Evolutionary conservation across 2,888 invertebrate genomes (phyloP).

Genomic region (Apamea monoglypha): DNA sequence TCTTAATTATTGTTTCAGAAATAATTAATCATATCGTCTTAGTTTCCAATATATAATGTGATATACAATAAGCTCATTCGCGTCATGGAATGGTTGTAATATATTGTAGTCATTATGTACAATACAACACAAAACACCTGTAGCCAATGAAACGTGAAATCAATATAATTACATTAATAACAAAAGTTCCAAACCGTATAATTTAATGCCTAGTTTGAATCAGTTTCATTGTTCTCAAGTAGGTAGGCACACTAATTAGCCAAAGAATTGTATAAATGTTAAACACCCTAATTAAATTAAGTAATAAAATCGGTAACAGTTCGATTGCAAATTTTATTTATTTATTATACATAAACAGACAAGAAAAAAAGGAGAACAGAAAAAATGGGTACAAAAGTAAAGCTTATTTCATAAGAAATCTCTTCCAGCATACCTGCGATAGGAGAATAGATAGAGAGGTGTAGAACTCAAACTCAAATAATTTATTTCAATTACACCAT

Average conservation of each 20-base stretch:
- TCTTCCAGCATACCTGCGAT: too few species aligned
- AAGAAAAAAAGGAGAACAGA: too few species aligned
- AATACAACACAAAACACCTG: conserved; percentile 25
- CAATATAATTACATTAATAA: conserved; percentile 9
- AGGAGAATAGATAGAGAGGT: too few species aligned
- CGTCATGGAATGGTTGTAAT: not conserved
- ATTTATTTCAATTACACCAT: too few species aligned
- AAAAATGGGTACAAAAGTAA: too few species aligned
- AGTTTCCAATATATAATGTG: conserved; percentile 9
- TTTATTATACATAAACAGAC: too few species aligned
- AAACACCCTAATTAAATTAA: not conserved
- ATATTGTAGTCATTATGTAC: not conserved
- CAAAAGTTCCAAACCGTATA: not conserved
- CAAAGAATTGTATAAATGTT: not conserved
- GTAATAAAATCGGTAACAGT: too few species aligned
- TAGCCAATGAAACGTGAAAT: conserved; percentile 31
- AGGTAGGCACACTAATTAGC: not conserved
- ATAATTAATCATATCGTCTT: not conserved
- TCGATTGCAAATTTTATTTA: too few species aligned
- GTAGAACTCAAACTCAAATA: too few species aligned
- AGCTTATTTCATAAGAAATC: too few species aligned
- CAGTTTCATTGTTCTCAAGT: not conserved
- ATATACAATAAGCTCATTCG: not conserved
- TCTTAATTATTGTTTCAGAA: not conserved
- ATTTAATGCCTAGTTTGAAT: not conserved